Evolutionary conservation across 2,797 vertebrate genomes (phyloP).

Genomic region (Sebastes hubbsi): DNA sequence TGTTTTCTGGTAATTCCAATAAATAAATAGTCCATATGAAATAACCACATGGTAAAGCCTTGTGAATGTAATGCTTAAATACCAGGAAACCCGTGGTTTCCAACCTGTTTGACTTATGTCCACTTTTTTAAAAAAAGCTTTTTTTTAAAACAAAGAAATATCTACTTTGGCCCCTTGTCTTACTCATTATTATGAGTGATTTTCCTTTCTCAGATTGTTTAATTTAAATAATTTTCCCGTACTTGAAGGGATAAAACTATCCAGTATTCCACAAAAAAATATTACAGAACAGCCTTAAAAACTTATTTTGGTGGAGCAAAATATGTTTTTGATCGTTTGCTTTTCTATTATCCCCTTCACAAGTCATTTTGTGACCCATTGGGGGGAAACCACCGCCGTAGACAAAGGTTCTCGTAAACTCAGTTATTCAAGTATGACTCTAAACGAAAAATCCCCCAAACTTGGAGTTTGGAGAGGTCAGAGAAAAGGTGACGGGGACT

Average conservation of each 20-base stretch:
- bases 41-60: too few species aligned
- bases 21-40: too few species aligned
- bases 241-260: neutral
- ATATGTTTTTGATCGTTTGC: neutral
- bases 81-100: neutral
- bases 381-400: neutral
- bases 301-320: neutral
- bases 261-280: neutral
- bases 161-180: too few species aligned
- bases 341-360: neutral
- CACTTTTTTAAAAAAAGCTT: fast-evolving
- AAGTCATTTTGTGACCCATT: neutral
- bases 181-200: neutral
- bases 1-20: too few species aligned
- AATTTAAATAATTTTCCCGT: neutral
- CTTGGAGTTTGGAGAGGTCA: neutral
- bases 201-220: neutral
- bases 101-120: neutral
- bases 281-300: neutral
- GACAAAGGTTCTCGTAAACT: neutral
- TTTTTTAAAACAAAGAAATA: neutral
- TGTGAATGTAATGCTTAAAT: neutral
- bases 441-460: neutral
- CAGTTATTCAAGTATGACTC: neutral
- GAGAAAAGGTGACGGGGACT: slow-evolving; percentile 19